Conservation (phyloP, 2,113 vertebrate genomes). For the Mus musculus region DNA sequence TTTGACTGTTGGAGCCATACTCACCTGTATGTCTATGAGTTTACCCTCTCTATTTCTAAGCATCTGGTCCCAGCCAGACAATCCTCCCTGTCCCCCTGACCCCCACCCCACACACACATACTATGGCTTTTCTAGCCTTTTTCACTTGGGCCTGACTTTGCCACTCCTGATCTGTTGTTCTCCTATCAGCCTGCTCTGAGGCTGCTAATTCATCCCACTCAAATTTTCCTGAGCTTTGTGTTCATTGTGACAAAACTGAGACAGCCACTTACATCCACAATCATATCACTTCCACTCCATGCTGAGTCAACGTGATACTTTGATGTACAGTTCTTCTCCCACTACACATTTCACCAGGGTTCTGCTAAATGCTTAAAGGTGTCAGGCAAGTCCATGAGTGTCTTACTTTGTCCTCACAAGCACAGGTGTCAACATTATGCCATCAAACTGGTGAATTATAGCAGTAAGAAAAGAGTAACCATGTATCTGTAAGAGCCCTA, state of each 20-base stretch:
- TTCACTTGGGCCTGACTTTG: not conserved
- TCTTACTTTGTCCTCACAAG: not conserved
- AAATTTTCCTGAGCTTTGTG: not conserved
- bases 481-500: not conserved
- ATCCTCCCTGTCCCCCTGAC: too few species aligned
- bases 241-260: conserved; percentile 27
- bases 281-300: not conserved
- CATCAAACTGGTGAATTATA: not conserved
- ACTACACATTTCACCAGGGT: not conserved
- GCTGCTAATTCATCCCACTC: not conserved
- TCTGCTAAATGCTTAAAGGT: not conserved
- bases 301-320: not conserved
- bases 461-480: not conserved
- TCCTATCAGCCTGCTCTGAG: not conserved
- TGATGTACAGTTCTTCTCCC: not conserved
- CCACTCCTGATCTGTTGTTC: not conserved
- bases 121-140: not conserved
- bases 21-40: not conserved
- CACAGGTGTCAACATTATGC: not conserved
- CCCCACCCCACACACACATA: not conserved
- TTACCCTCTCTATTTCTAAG: not conserved
- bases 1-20: not conserved
- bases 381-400: not conserved
- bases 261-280: not conserved
- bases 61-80: not conserved